Percentiles rank a stretch among this genome's conserved stretches.
These are phyloP conservation scores for Pangasius krempfi DNA, from an alignment of 2,797 vertebrate species.

Conservation along the genomic window DNA sequence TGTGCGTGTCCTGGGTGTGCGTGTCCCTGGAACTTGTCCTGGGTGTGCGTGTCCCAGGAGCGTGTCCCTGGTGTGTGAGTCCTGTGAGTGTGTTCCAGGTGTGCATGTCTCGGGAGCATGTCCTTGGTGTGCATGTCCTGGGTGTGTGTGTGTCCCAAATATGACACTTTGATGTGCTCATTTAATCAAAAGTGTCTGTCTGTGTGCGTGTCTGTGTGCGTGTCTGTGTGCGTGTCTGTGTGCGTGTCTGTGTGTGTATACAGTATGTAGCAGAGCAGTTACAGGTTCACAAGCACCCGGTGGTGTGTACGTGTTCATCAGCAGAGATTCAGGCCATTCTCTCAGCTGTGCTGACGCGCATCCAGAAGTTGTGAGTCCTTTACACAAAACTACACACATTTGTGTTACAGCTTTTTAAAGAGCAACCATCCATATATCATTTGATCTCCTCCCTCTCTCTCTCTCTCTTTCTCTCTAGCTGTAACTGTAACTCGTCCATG, in stretches of 20 bases:
- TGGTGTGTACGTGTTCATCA: conserved; percentile 90
- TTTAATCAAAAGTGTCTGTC: not conserved
- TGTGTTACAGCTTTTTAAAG: not conserved
- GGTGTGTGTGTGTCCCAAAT: not conserved
- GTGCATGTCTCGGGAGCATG: not conserved
- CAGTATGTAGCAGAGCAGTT: conserved; percentile 93
- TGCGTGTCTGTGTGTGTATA: conserved; percentile 26
- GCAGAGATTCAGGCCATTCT: conserved; percentile 95
- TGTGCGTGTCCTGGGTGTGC: no score
- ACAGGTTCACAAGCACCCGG: conserved; percentile 88
- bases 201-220: conserved; percentile 34
- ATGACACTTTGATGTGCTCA: not conserved
- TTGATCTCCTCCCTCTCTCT: not conserved
- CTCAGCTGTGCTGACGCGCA: conserved; percentile 89
- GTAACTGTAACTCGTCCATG: conserved; percentile 97
- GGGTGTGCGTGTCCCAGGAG: no score
- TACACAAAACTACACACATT: not conserved
- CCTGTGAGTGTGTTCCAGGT: not conserved
- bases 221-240: not conserved
- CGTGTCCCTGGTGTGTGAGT: not conserved
- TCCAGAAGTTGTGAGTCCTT: conserved; percentile 93
- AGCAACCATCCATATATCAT: not conserved
- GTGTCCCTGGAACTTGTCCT: no score
- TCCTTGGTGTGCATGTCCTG: not conserved
- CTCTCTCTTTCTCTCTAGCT: conserved; percentile 72